Evolutionary conservation across 2,113 vertebrate species (phyloP).

Genomic region (Rhinichthys klamathensis): DNA sequence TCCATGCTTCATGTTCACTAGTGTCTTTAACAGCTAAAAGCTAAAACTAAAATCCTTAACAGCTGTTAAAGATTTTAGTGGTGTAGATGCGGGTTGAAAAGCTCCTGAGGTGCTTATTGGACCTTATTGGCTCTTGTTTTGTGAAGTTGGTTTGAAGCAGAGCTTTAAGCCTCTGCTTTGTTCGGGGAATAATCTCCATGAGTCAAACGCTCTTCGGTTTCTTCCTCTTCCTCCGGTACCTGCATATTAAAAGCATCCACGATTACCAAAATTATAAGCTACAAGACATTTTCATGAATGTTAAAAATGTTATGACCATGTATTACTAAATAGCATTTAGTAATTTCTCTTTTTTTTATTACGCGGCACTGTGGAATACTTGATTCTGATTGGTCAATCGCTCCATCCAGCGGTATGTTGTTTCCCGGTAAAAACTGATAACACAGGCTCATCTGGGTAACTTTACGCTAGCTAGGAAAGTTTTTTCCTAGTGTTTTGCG

Average conservation of each 20-base stretch:
- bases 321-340: background rate
- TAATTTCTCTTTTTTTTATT: no score
- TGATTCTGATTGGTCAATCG: no score
- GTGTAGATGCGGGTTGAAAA: background rate
- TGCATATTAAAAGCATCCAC: slow-evolving; percentile 52
- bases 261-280: background rate
- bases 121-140: background rate
- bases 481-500: no score
- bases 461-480: no score
- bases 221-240: slow-evolving; percentile 79
- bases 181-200: slow-evolving; percentile 76
- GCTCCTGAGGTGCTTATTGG: slow-evolving; percentile 33
- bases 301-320: background rate
- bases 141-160: background rate
- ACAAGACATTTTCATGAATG: background rate
- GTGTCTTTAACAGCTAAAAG: no score
- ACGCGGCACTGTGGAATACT: no score
- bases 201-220: slow-evolving; percentile 73
- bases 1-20: no score
- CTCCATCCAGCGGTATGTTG: no score
- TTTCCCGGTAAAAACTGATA: no score
- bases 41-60: no score
- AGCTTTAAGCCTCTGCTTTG: slow-evolving; percentile 74
- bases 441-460: no score
- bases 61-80: background rate